phyloP scores from a whole-genome alignment of 2,888 invertebrate species.

The Boloria euphrosyne region DNA sequence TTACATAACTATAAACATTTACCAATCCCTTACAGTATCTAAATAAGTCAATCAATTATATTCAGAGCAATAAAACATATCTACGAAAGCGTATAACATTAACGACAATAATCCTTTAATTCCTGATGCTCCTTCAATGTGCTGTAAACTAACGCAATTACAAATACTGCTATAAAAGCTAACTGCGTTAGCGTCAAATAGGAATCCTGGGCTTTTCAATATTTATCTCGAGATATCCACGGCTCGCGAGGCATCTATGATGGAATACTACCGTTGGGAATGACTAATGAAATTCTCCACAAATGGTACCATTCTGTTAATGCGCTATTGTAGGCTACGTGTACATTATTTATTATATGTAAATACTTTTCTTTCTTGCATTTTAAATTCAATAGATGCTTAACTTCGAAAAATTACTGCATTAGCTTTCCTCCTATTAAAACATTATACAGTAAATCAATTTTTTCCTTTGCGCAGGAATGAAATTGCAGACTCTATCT shows the following conservation, averaged over 20 bases:
- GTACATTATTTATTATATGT: not conserved
- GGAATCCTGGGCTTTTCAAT: conserved; percentile 32
- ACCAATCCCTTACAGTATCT: no score
- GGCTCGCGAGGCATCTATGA: conserved; percentile 55
- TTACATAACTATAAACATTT: no score
- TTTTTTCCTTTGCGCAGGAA: no score
- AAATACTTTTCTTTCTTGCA: not conserved
- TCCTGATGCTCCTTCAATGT: not conserved
- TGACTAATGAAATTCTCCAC: conserved; percentile 66
- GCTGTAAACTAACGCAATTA: not conserved
- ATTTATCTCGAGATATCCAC: conserved; percentile 26
- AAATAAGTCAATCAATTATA: no score
- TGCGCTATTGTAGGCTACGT: conserved; percentile 42
- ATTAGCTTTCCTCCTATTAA: no score
- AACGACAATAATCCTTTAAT: no score
- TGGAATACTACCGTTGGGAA: conserved; percentile 56
- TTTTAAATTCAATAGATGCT: no score
- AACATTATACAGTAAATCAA: no score
- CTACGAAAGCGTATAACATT: no score
- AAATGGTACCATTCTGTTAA: conserved; percentile 61
- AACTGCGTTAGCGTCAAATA: conserved; percentile 13
- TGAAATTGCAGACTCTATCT: no score
- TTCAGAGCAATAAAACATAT: no score
- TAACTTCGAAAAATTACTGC: no score
- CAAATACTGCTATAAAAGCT: not conserved